These are phyloP conservation scores for Erpornis zantholeuca DNA, from an alignment of 2,113 vertebrate species.

Conservation along the genomic window DNA sequence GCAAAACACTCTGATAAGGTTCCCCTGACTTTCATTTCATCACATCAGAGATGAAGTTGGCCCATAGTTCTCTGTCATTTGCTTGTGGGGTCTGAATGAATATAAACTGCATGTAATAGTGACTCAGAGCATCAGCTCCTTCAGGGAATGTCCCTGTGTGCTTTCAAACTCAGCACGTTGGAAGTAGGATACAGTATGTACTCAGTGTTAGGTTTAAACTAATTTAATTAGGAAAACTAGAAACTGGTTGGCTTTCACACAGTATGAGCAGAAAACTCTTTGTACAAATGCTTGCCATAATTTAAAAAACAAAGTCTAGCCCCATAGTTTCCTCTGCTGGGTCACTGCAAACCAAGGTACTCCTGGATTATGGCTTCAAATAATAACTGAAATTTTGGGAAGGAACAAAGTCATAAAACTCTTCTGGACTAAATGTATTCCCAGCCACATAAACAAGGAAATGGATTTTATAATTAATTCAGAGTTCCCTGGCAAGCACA, in stretches of 20 bases:
- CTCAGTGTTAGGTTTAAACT: not conserved
- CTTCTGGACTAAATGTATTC: conserved; percentile 14
- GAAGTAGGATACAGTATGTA: not conserved
- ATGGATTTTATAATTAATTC: conserved; percentile 60
- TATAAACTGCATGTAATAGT: not conserved
- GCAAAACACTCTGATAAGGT: not conserved
- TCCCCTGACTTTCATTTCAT: not conserved
- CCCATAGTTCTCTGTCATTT: not conserved
- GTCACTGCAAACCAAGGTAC: not conserved
- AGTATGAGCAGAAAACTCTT: not conserved
- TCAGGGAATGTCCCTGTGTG: not conserved
- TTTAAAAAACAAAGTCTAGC: not conserved
- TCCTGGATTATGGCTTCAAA: not conserved
- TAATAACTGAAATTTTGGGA: conserved; percentile 6
- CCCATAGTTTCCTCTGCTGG: not conserved
- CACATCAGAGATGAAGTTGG: not conserved
- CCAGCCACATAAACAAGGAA: conserved; percentile 40
- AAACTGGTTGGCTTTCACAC: not conserved
- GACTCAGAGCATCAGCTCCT: not conserved
- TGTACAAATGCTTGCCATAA: not conserved
- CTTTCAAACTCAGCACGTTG: not conserved
- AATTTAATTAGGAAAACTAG: not conserved
- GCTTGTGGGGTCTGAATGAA: not conserved
- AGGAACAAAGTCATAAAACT: conserved; percentile 30
- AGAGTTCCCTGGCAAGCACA: conserved; percentile 41